Conservation (phyloP, 2,113 vertebrate genomes). For the Osmerus eperlanus region DNA sequence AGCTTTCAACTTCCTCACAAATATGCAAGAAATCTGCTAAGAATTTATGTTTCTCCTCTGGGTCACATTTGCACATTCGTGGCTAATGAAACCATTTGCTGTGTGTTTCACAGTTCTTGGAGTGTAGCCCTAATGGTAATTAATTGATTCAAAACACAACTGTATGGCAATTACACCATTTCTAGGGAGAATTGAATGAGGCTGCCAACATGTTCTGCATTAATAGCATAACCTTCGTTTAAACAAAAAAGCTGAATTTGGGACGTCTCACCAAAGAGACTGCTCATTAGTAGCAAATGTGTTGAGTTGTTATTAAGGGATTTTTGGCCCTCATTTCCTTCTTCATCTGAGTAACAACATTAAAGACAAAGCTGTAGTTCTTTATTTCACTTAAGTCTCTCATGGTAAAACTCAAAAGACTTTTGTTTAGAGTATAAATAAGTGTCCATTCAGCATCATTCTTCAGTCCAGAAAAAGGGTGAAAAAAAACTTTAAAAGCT, state of each 20-base stretch:
- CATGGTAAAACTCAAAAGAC: conserved; percentile 61
- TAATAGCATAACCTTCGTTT: conserved; percentile 71
- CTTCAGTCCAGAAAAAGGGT: conserved; percentile 70
- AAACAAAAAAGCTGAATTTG: conserved; percentile 57
- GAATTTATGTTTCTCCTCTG: conserved; percentile 64
- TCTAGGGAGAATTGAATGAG: conserved; percentile 61
- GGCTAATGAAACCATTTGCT: conserved; percentile 67
- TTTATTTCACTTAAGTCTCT: conserved; percentile 56
- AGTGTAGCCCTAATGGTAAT: conserved; percentile 69
- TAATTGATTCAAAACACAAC: conserved; percentile 72
- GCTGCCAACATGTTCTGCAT: conserved; percentile 62
- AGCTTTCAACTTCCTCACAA: conserved; percentile 61
- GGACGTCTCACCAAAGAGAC: conserved; percentile 50
- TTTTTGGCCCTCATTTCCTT: conserved; percentile 38
- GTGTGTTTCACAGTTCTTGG: conserved; percentile 52
- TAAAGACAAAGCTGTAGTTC: conserved; percentile 42
- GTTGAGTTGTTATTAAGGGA: conserved; percentile 51
- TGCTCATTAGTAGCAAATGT: conserved; percentile 57
- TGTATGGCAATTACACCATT: conserved; percentile 70
- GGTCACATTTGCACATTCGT: conserved; percentile 75
- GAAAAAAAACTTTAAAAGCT: conserved; percentile 87
- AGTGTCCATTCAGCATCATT: conserved; percentile 79
- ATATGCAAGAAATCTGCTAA: conserved; percentile 68
- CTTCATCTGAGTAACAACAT: conserved; percentile 51
- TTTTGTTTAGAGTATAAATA: conserved; percentile 65